Evolutionary conservation across 1,140 invertebrate genomes (phyloP).

Genomic region (Andrena cerasifolii): DNA sequence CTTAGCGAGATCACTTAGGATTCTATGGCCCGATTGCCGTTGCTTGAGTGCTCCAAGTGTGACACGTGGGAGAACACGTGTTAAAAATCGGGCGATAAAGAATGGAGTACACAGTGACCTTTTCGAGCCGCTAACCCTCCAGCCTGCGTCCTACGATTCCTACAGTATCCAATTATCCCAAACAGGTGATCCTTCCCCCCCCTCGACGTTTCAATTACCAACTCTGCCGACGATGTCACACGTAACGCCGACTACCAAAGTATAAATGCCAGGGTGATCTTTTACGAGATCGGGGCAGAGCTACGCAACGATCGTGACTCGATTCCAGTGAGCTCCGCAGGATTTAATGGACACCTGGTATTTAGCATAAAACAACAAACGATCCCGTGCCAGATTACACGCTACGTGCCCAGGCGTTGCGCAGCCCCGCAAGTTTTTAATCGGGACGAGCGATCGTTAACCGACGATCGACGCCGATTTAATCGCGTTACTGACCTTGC

Average conservation of each 20-base stretch:
- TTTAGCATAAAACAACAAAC: constrained; percentile 49
- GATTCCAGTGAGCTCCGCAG: constrained; percentile 14
- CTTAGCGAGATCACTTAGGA: too few species aligned
- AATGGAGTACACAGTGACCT: too few species aligned
- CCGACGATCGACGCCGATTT: constrained; percentile 25
- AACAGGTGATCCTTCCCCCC: not conserved
- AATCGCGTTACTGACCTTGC: constrained; percentile 42
- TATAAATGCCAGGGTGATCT: constrained; percentile 39
- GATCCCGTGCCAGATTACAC: constrained; percentile 7
- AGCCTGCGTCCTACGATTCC: not conserved
- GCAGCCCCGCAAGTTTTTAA: not conserved
- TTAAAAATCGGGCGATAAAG: too few species aligned
- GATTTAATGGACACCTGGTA: constrained; percentile 27
- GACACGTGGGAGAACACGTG: too few species aligned
- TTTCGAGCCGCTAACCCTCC: not conserved
- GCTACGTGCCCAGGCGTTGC: not conserved
- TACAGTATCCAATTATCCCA: not conserved
- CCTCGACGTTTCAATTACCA: constrained; percentile 17
- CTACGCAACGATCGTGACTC: constrained; percentile 38
- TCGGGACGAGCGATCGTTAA: not conserved
- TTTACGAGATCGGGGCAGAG: constrained; percentile 8
- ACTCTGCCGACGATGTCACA: constrained; percentile 29
- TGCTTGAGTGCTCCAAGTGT: too few species aligned
- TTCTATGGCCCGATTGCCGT: too few species aligned
- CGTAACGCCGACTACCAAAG: constrained; percentile 7